Percentiles rank a stretch among this genome's conserved stretches.
phyloP scores from a whole-genome alignment of 2,797 vertebrate genomes.

The Ptychobarbus kaznakovi region DNA sequence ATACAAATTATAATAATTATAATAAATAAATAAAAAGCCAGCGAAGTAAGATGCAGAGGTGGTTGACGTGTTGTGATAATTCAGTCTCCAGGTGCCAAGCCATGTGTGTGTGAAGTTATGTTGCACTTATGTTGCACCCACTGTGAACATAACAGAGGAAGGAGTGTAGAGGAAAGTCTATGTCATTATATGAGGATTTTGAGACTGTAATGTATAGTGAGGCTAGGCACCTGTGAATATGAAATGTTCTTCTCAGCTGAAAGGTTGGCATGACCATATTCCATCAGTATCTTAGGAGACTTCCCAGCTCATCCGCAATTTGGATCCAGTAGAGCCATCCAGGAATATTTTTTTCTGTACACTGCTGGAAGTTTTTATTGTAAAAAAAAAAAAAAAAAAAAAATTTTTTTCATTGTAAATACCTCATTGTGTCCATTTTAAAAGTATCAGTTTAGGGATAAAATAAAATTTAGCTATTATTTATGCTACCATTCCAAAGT shows the following conservation, averaged over 20 bases:
- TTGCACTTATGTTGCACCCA: neutral
- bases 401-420: neutral
- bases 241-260: conserved; percentile 43
- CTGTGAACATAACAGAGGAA: conserved; percentile 42
- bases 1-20: conserved; percentile 15
- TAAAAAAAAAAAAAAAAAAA: too few species aligned
- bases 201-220: neutral
- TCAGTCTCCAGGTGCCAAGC: conserved; percentile 4
- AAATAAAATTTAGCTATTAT: neutral
- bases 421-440: neutral
- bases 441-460: neutral
- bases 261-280: conserved; percentile 42
- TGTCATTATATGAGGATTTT: conserved; percentile 22
- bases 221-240: conserved; percentile 36
- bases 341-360: conserved; percentile 10
- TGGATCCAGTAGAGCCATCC: conserved; percentile 27
- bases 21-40: conserved; percentile 35
- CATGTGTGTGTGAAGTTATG: conserved; percentile 26
- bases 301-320: conserved; percentile 25
- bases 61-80: conserved; percentile 43
- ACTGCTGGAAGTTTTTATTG: neutral
- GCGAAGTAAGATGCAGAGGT: conserved; percentile 25
- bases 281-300: conserved; percentile 39
- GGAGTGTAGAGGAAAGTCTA: conserved; percentile 37
- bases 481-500: neutral